A percentile compares a stretch with the other conserved stretches of the same genome.
Conservation (phyloP, 2,888 invertebrate species). For the Dryobota labecula region DNA sequence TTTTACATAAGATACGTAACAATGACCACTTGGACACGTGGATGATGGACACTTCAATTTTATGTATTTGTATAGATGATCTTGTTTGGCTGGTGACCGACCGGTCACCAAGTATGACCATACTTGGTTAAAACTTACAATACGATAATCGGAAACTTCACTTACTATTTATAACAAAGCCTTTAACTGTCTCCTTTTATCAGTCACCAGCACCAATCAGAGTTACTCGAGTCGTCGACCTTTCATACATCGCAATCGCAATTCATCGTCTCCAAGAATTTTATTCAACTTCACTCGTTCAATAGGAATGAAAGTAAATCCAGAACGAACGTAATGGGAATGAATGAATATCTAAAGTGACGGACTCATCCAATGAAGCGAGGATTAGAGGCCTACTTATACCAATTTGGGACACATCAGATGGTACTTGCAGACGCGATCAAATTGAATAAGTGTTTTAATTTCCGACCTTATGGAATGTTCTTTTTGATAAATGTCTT, state of each 20-base stretch:
- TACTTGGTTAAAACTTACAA: not conserved
- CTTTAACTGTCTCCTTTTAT: not conserved
- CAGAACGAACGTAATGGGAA: conserved; percentile 67
- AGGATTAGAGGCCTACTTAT: conserved; percentile 61
- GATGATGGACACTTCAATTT: no score
- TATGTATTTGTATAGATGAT: no score
- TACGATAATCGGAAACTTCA: not conserved
- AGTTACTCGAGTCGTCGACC: conserved; percentile 20
- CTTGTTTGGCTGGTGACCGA: not conserved
- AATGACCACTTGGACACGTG: no score
- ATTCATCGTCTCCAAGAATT: conserved; percentile 47
- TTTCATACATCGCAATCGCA: conserved; percentile 37
- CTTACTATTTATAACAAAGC: not conserved
- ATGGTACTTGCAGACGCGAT: conserved; percentile 43
- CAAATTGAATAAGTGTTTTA: conserved; percentile 65
- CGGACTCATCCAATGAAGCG: conserved; percentile 61
- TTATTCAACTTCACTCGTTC: conserved; percentile 71
- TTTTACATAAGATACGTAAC: no score
- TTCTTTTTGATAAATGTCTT: conserved; percentile 30
- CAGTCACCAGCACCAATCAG: conserved; percentile 25
- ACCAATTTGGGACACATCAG: conserved; percentile 58
- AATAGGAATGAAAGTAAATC: conserved; percentile 80
- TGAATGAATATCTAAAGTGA: conserved; percentile 72
- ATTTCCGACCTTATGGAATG: conserved; percentile 39
- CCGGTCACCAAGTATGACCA: no score